phyloP scores from a whole-genome alignment of 2,888 invertebrate genomes.

The Pyrocoelia pectoralis region DNA sequence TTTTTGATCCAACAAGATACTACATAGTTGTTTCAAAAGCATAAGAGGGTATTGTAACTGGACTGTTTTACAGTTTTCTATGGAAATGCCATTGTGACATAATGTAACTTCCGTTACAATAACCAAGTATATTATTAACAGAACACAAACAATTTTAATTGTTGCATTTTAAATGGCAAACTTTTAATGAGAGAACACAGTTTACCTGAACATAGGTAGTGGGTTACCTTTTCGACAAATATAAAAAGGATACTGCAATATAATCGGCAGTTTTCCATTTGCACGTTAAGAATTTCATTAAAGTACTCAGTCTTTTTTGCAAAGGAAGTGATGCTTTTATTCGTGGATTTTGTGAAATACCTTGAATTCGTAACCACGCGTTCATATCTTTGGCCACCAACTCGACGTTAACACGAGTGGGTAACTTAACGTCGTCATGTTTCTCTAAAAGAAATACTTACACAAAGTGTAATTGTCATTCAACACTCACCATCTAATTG shows the following conservation, averaged over 20 bases:
- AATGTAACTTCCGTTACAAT: too few relatives aligned
- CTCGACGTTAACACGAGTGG: conserved; percentile 77
- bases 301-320: conserved; percentile 74
- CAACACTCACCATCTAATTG: conserved; percentile 78
- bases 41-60: too few relatives aligned
- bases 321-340: conserved; percentile 76
- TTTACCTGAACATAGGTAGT: too few relatives aligned
- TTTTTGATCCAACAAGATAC: too few relatives aligned
- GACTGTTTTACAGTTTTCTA: too few relatives aligned
- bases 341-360: conserved; percentile 89
- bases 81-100: too few relatives aligned
- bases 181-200: too few relatives aligned
- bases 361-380: conserved; percentile 86
- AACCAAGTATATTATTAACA: too few relatives aligned
- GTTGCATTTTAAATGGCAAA: too few relatives aligned
- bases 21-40: too few relatives aligned
- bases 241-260: conserved; percentile 67
- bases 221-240: too few relatives aligned
- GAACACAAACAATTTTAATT: too few relatives aligned
- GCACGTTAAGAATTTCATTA: conserved; percentile 75
- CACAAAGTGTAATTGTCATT: not conserved
- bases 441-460: conserved; percentile 68
- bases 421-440: conserved; percentile 78
- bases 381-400: conserved; percentile 79
- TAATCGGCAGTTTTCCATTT: conserved; percentile 76